phyloP scores from a whole-genome alignment of 2,888 invertebrate genomes.

The Muschampia plurimacula region DNA sequence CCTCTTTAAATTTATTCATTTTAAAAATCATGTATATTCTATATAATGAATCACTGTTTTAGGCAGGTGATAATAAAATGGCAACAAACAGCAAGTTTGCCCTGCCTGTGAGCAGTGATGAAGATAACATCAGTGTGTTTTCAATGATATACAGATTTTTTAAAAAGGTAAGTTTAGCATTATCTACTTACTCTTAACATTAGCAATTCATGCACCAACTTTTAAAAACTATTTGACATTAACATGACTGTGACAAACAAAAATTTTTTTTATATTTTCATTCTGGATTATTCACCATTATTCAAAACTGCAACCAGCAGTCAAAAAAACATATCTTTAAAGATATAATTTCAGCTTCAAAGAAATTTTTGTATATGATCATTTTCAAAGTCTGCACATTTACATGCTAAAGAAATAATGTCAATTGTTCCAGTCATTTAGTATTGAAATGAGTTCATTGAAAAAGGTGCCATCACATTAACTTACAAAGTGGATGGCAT shows the following conservation, averaged over 20 bases:
- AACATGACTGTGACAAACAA: too few relatives aligned
- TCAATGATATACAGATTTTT: constrained; percentile 87
- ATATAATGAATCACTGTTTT: constrained; percentile 39
- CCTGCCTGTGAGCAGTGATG: constrained; percentile 74
- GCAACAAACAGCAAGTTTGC: constrained; percentile 72
- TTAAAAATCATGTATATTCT: too few relatives aligned
- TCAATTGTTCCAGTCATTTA: constrained; percentile 19
- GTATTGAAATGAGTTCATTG: constrained; percentile 17
- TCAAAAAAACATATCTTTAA: too few relatives aligned
- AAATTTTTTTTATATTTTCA: too few relatives aligned
- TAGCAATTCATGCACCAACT: neutral
- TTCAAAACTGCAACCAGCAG: too few relatives aligned
- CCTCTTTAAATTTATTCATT: too few relatives aligned
- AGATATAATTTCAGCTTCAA: too few relatives aligned
- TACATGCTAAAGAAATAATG: neutral
- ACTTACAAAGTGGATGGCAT: constrained; percentile 48
- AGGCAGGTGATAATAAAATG: constrained; percentile 75
- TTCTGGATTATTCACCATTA: too few relatives aligned
- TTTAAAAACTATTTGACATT: too few relatives aligned
- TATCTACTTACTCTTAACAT: neutral
- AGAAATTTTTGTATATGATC: too few relatives aligned
- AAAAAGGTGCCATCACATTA: constrained; percentile 38
- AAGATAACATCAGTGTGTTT: constrained; percentile 79
- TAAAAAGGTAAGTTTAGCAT: constrained; percentile 83
- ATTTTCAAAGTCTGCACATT: neutral